Percentiles rank a stretch among this genome's conserved stretches.
phyloP scores from a whole-genome alignment of 2,797 vertebrate species.

The Lagocephalus sceleratus region DNA sequence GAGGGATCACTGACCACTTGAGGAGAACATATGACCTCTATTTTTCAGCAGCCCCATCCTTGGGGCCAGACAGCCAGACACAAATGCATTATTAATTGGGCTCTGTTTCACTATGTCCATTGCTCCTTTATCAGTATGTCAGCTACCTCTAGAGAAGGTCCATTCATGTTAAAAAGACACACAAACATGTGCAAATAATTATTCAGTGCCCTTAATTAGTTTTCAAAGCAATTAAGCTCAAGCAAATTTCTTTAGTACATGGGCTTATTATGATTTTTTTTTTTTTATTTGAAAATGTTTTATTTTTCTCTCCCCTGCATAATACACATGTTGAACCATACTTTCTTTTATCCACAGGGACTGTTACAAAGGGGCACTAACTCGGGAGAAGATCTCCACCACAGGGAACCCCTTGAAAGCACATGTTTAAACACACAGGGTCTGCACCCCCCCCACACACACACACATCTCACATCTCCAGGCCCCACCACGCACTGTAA shows the following conservation, averaged over 20 bases:
- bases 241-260: neutral
- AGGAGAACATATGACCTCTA: constrained; percentile 67
- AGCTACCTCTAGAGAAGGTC: constrained; percentile 55
- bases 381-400: constrained; percentile 61
- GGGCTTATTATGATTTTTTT: neutral
- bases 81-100: constrained; percentile 79
- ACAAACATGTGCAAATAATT: neutral
- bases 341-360: constrained; percentile 60
- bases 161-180: constrained; percentile 24
- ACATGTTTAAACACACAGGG: constrained; percentile 76
- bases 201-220: neutral
- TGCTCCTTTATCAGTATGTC: constrained; percentile 71
- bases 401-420: constrained; percentile 76
- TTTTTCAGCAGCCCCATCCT: constrained; percentile 65
- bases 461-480: constrained; percentile 47
- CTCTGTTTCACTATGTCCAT: constrained; percentile 69
- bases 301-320: constrained; percentile 6
- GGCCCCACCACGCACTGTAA: constrained; percentile 72
- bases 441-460: constrained; percentile 53
- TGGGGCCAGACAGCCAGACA: constrained; percentile 74
- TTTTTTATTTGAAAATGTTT: neutral
- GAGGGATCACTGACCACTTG: constrained; percentile 62
- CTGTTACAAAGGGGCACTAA: constrained; percentile 46
- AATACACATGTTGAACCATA: constrained; percentile 18
- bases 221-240: neutral